Evolutionary conservation across 2,113 vertebrate genomes (phyloP), one percentile per base, ranked within the genome.

Genomic region (Lucifuga dentata): DNA sequence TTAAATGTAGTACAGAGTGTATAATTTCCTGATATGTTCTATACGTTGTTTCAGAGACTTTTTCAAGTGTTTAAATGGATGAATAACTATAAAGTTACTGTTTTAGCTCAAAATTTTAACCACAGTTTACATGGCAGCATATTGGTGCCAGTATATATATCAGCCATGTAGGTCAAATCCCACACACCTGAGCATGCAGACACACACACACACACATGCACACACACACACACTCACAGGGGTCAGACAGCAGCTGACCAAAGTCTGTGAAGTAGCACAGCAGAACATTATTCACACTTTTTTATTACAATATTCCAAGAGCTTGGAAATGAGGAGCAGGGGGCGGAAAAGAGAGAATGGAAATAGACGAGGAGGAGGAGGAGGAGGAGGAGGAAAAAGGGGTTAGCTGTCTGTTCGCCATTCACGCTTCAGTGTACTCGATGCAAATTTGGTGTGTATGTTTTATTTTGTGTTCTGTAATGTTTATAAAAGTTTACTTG

Each of bases 191-290:
- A 52, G n/a, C 26, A 52, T n/a, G 26, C 19, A 39, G 5, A 23
- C 10, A n/a, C 19, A 50, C 24, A 26, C 49, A 10, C 26, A 21
- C 35, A 19, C 51, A 53, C 26, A 33, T 44, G 44, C 39, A 61
- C 0, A 32, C 16, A 29, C 26, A 29, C 26, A 29, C 26, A 29
- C 26, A 29, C 26, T 29, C 3, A n/a, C n/a, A 24, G 0, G 3
- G 65, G 61, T 81, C 55, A 82, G 59, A 45, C 58, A 64, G 49
- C 61, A 53, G 49, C 35, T 53, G 62, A 77, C 65, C 68, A n/a
- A 26, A 19, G 60, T 60, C 32, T 56, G 53, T 66, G 20, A 63
- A 50, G 13, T 15, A 55, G 36, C 64, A 20, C 35, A 67, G 67
- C 53, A 21, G 38, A 71, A 29, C 39, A 52, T 64, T 60, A 73